Percentiles rank a stretch among this genome's conserved stretches.
These are phyloP conservation scores for Anastrepha obliqua DNA, from an alignment of 1,140 invertebrate species.

Conservation along the genomic window DNA sequence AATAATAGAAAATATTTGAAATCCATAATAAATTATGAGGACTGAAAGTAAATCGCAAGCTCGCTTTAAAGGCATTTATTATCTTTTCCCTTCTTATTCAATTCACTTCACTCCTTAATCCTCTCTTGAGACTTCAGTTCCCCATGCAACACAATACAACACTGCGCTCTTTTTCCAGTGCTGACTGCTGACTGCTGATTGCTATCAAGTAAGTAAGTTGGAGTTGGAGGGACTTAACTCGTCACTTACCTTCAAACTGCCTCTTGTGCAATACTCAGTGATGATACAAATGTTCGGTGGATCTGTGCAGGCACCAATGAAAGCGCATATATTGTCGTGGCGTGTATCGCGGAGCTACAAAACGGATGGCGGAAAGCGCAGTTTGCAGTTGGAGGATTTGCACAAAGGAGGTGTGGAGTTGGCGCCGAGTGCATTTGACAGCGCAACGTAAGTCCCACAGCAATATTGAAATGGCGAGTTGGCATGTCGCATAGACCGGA, in stretches of 20 bases:
- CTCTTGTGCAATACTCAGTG: conserved; percentile 92
- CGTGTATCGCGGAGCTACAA: conserved; percentile 89
- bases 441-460: not conserved
- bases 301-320: conserved; percentile 95
- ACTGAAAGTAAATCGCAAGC: no score
- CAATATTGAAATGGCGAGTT: not conserved
- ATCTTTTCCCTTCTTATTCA: not conserved
- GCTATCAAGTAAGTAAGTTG: not conserved
- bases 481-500: conserved; percentile 4
- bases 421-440: conserved; percentile 15
- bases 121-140: conserved; percentile 23
- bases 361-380: not conserved
- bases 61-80: not conserved
- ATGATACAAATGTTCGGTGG: conserved; percentile 92
- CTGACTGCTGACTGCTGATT: not conserved
- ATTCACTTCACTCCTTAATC: not conserved
- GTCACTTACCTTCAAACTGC: conserved; percentile 85
- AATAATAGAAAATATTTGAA: no score
- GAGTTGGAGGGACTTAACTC: not conserved
- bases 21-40: no score
- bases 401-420: not conserved
- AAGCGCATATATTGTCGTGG: conserved; percentile 93
- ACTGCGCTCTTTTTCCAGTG: not conserved
- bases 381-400: not conserved
- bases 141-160: conserved; percentile 30